Percentiles rank a stretch among this genome's conserved stretches.
Conservation (phyloP, 2,888 invertebrate species). For the Cryptocheilus praepositus region DNA sequence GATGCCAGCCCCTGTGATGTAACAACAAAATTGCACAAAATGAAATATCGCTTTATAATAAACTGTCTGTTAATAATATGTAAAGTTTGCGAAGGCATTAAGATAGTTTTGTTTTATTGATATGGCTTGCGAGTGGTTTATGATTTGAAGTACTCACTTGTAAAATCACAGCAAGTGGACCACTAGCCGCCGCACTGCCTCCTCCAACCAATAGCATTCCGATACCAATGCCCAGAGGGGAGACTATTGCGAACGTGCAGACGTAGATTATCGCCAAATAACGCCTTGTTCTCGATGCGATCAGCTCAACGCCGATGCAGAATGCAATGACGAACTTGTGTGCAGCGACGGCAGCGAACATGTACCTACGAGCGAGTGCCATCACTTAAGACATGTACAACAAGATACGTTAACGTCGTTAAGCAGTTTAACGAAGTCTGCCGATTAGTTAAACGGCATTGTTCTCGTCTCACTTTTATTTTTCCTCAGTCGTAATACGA, state of each 20-base stretch:
- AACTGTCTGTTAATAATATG: neutral
- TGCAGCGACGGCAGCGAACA: conserved; percentile 89
- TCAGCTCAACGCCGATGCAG: conserved; percentile 90
- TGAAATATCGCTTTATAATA: neutral
- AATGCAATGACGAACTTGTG: conserved; percentile 93
- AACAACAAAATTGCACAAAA: no score
- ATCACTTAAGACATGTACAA: no score
- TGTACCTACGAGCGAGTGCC: conserved; percentile 78
- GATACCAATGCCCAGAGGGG: conserved; percentile 87
- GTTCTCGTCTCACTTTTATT: no score
- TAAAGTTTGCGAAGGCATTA: no score
- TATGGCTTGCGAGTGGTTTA: no score
- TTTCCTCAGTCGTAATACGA: no score
- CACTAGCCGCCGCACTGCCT: conserved; percentile 78
- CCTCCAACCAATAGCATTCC: conserved; percentile 82
- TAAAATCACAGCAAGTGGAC: conserved; percentile 75
- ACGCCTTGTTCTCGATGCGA: conserved; percentile 82
- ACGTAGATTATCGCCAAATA: conserved; percentile 82
- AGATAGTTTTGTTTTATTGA: no score
- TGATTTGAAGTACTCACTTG: conserved; percentile 59
- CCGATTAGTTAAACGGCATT: no score
- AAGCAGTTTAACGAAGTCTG: no score
- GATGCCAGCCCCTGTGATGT: conserved; percentile 92
- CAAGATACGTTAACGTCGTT: no score
- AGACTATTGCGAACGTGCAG: conserved; percentile 86